Evolutionary conservation across 2,113 vertebrate genomes (phyloP), one percentile per base, ranked within the genome.

Genomic region (Microcebus jonahi): DNA sequence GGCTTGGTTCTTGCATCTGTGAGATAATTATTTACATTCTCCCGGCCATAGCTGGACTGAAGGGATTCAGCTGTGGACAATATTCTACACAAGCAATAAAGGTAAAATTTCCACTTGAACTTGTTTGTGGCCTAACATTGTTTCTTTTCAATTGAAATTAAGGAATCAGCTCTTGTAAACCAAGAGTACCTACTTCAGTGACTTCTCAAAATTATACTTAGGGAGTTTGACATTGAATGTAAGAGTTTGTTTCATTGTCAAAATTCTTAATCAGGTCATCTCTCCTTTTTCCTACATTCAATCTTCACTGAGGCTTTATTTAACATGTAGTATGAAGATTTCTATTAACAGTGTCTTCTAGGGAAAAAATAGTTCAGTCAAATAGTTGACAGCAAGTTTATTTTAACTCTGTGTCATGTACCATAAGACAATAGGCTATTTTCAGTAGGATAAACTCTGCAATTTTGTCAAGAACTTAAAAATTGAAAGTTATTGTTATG

Each of bases 181-280:
- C 12, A 77, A 29, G 48, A 29, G n/a, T 77, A 57, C 3, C 11
- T 14, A 65, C 31, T 83, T 77, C 29, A 21, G 13, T 50, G 25
- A 70, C 80, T 82, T 85, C 48, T 87, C 10, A 68, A 90, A 89
- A 81, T 82, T 76, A 82, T 50, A 45, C 82, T 82, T 15, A 83
- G 31, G 34, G 20, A 71, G 3, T 73, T 86, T 90, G 77, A 77
- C 29, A 59, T 39, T 82, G 55, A 79, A 21, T 27, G 1, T 45
- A 50, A 73, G 50, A 42, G 1, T 57, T 48, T 63, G 31, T 50
- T 36, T 29, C n/a, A 57, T 89, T 59, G 31, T 34, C 42, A 80
- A 50, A 31, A 86, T 88, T 95, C 94, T 92, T 79, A 96, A 87
- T 96, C 31, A 57, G 39, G 6, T 90, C 25, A 15, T 55, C 45